Percentiles rank a stretch among this genome's conserved stretches.
These are phyloP conservation scores for Neostethus bicornis DNA, from an alignment of 2,797 vertebrate genomes.

Conservation along the genomic window DNA sequence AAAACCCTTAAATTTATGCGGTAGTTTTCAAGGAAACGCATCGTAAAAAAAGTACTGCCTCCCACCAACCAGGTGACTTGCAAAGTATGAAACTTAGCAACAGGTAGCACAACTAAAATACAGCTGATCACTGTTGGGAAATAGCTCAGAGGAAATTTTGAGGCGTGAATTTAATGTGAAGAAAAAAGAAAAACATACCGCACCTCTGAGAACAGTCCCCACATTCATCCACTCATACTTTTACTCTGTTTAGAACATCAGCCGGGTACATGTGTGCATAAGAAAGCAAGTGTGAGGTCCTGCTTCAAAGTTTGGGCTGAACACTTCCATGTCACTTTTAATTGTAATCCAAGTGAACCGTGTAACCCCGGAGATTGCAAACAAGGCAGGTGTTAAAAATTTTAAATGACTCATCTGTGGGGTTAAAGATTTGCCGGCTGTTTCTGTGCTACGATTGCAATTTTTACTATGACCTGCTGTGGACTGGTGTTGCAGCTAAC, in stretches of 20 bases:
- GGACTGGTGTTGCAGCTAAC: constrained; percentile 32
- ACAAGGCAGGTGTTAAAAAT: constrained; percentile 7
- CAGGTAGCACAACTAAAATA: not conserved
- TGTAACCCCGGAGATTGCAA: constrained; percentile 1
- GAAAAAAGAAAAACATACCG: not conserved
- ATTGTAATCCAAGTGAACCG: not conserved
- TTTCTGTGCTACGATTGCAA: too few species aligned
- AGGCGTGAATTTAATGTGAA: not conserved
- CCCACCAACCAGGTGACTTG: not conserved
- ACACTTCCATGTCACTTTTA: not conserved
- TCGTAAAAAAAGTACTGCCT: not conserved
- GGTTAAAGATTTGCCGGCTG: constrained; percentile 1
- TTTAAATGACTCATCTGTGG: constrained; percentile 4
- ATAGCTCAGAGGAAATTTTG: not conserved
- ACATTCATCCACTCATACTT: not conserved
- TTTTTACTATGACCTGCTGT: constrained; percentile 3
- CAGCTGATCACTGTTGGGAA: not conserved
- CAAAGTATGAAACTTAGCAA: not conserved
- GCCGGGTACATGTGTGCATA: not conserved
- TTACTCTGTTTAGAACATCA: not conserved
- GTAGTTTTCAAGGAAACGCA: too few species aligned
- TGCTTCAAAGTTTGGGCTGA: not conserved
- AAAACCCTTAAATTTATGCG: too few species aligned
- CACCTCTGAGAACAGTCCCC: not conserved
- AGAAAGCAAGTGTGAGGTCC: not conserved